phyloP scores from a whole-genome alignment of 2,113 vertebrate species.

The Petaurus breviceps region DNA sequence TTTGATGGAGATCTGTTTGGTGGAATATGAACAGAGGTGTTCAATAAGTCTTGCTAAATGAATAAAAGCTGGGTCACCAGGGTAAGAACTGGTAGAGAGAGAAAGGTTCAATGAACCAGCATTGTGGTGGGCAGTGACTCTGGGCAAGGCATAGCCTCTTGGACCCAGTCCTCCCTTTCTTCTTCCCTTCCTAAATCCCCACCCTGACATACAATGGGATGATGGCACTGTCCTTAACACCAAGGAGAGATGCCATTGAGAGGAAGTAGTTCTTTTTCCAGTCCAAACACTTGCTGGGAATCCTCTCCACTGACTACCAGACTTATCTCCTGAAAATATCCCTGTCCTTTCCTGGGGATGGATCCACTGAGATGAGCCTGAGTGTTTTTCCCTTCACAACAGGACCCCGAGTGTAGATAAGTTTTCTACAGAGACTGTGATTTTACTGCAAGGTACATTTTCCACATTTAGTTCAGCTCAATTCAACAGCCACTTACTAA shows the following conservation, averaged over 20 bases:
- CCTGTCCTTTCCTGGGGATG: not conserved
- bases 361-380: not conserved
- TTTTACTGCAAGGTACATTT: not conserved
- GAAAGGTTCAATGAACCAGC: fast-evolving
- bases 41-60: not conserved
- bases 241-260: not conserved
- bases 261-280: not conserved
- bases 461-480: not conserved
- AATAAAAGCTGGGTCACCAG: not conserved
- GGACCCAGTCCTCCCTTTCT: not conserved
- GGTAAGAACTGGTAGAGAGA: fast-evolving
- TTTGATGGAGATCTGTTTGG: fast-evolving
- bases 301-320: not conserved
- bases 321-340: not conserved
- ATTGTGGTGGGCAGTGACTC: not conserved
- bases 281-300: not conserved
- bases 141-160: not conserved
- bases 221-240: not conserved
- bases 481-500: not conserved
- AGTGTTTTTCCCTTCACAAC: not conserved
- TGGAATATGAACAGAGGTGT: no score
- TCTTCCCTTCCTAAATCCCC: not conserved
- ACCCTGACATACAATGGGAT: not conserved
- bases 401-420: not conserved
- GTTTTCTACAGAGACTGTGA: not conserved